Evolutionary conservation across 2,888 invertebrate species (phyloP), one percentile per base, ranked within the genome.

Genomic region (Gastracanthus pulcherrimus): DNA sequence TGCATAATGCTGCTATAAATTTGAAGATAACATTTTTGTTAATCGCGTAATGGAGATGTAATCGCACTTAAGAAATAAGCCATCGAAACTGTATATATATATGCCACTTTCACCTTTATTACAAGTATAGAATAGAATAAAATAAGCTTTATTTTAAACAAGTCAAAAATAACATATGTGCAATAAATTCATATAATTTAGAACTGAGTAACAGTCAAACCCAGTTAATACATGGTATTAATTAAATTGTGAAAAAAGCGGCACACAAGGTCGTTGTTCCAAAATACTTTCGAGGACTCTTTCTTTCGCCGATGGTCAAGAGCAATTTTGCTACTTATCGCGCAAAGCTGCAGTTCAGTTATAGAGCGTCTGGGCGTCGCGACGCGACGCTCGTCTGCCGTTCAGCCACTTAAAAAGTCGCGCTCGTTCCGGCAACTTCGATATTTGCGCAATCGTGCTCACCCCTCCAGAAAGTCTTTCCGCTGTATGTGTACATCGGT

Each of bases 271-370:
- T 4, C n/a, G 45, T 45, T 45, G n/a, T 45, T 45, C 1, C 41
- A 16, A 45, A 60, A 29, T 29, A 72, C 60, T 60, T 60, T 60
- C 23, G 41, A 72, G 60, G 60, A 72, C 72, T 11, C n/a, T 31
- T 48, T 19, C 58, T 38, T 19, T 19, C 19, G 23, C 29, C 26
- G 13, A 48, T 62, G 45, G 64, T 51, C 55, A 66, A 76, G 48
- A 76, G 75, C 66, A 66, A 66, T 76, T 76, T 76, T 11, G 60
- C 41, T n/a, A 11, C 16, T 45, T 29, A 67, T 11, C 16, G 34
- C n/a, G 5, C n/a, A 16, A 16, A 19, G 4, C 58, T 58, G 38
- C 26, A 2, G 29, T 41, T 45, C 19, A 36, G 31, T 60, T 31
- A n/a, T n/a, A 29, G 26, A 23, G 2, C 55, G 72, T 62, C 62